Conservation (phyloP, 2,797 vertebrate genomes). For the Peromyscus melanophrys region DNA sequence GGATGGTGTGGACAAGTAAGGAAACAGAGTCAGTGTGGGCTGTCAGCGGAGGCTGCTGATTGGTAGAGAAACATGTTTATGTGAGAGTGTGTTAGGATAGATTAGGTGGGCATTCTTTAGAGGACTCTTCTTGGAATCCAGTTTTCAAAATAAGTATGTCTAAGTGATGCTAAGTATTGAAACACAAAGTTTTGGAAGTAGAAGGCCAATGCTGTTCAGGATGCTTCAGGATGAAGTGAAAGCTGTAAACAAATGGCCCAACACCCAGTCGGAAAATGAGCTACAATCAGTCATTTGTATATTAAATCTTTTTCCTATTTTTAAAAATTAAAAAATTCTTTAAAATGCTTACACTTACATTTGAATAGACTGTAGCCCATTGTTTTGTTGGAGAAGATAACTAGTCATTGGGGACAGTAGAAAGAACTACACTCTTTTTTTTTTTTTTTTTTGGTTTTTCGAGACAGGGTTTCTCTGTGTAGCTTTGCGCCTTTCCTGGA, state of each 20-base stretch:
- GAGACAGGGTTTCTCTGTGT: too few relatives aligned
- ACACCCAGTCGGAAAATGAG: not conserved
- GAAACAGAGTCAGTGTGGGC: not conserved
- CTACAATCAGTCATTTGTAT: not conserved
- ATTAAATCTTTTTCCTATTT: not conserved
- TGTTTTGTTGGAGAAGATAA: not conserved
- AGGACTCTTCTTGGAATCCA: not conserved
- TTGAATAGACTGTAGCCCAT: not conserved
- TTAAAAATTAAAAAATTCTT: not conserved
- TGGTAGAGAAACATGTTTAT: not conserved
- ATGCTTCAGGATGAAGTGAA: not conserved
- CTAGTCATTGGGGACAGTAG: not conserved
- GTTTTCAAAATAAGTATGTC: constrained; percentile 26
- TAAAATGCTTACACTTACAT: not conserved
- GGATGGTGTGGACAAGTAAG: not conserved
- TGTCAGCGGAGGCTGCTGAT: not conserved
- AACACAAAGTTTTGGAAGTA: not conserved
- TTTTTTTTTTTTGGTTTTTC: too few relatives aligned
- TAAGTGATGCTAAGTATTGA: not conserved
- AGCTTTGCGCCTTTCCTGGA: too few relatives aligned
- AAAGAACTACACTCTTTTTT: not conserved
- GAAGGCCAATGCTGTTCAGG: not conserved
- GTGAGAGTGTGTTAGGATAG: not conserved
- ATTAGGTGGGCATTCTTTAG: not conserved
- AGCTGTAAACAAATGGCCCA: not conserved